Base-by-base conservation (phyloP, 2,113 vertebrate genomes). In the Stictonetta naevosa region DNA sequence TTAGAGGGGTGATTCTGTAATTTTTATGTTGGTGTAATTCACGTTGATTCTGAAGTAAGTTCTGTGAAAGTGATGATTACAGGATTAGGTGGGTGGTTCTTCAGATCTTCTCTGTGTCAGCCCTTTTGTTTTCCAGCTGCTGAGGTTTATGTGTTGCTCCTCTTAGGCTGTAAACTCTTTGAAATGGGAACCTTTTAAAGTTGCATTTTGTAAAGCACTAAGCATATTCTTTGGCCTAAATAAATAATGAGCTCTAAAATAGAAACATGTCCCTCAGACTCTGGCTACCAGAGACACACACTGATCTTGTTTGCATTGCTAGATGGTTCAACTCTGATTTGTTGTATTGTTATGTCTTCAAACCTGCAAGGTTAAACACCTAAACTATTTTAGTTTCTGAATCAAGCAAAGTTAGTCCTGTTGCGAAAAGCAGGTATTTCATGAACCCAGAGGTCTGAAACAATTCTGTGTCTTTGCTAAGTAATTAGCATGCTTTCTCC, bases 401-500 rank as follows among this genome's bases (percentile, higher is more conserved):
- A 92, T 81, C 2, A 5, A 76, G 31, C 74, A 82, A 81, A 76
- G 34, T 25, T 74, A 74, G 63, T 92, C 33, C 33, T 62, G 22
- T 60, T 94, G 44, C 52, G 82, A 85, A 60, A 80, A 85, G 10
- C 76, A 74, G 69, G 38, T 92, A 83, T 71, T 82, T 93, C 59
- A 4, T 76, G 86, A 93, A 62, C 63, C 44, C 91, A 94, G 92
- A 95, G 73, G 68, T 94, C 95, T 96, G 85, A 95, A 97, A 72
- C 29, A 81, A 79, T 93, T 96, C n/a, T 73, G 5, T 63, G 25
- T 86, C 83, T 96, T 97, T 81, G 48, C 63, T 88, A 82, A 86
- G 59, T 88, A 96, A 97, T 93, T 96, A 93, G 60, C 56, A 50
- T 92, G 69, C 62, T 94, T 96, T 94, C 91, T 63, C 52, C 91